Conservation (phyloP, 2,888 invertebrate species). For the Diaperis boleti region DNA sequence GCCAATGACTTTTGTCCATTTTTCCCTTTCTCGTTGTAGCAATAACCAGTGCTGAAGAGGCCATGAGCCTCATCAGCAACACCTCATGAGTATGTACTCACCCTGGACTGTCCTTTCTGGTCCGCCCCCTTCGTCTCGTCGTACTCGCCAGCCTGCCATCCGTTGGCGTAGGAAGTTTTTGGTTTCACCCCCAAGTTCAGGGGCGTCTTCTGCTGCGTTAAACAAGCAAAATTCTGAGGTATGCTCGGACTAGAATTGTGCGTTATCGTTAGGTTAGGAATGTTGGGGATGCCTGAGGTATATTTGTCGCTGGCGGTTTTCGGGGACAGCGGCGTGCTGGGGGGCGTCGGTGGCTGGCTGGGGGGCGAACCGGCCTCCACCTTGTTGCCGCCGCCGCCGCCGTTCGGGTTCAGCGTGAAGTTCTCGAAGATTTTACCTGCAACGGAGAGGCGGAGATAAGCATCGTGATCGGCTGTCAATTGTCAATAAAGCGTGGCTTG, state of each 20-base stretch:
- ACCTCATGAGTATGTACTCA: too few relatives aligned
- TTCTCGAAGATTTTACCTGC: conserved; percentile 68
- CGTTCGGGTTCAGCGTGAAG: conserved; percentile 59
- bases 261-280: conserved; percentile 57
- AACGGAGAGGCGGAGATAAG: conserved; percentile 16
- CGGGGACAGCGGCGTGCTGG: conserved; percentile 67
- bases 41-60: too few relatives aligned
- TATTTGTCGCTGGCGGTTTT: conserved; percentile 51
- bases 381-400: conserved; percentile 4
- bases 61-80: too few relatives aligned
- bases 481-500: conserved; percentile 41
- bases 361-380: conserved; percentile 55
- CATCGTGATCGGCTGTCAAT: conserved; percentile 35
- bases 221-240: conserved; percentile 56
- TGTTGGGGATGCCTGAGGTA: conserved; percentile 45
- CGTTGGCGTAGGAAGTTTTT: conserved; percentile 50
- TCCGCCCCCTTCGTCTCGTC: conserved; percentile 28
- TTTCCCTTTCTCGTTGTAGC: not conserved
- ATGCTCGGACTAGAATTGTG: conserved; percentile 61
- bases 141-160: conserved; percentile 45
- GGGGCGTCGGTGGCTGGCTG: conserved; percentile 68
- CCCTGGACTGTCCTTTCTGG: conserved; percentile 4
- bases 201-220: conserved; percentile 54
- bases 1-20: not conserved
- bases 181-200: conserved; percentile 54